These are phyloP conservation scores for Orcinus orca DNA, from an alignment of 2,113 vertebrate species.

Conservation along the genomic window DNA sequence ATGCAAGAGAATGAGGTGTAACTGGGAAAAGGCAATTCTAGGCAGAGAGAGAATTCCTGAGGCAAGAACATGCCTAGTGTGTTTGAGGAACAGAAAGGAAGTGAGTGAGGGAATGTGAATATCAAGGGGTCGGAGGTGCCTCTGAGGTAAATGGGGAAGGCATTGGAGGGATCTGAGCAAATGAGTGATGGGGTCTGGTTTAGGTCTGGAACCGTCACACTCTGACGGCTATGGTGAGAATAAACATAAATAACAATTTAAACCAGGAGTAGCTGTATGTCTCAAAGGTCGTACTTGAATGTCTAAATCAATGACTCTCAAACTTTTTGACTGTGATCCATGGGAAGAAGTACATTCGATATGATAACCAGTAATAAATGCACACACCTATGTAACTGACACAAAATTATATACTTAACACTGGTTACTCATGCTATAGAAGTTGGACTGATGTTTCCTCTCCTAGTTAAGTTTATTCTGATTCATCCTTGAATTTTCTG, in stretches of 20 bases:
- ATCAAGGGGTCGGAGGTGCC: background rate
- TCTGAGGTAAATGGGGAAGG: background rate
- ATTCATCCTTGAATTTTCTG: constrained; percentile 3
- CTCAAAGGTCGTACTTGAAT: background rate
- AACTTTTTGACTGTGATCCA: background rate
- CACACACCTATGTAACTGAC: background rate
- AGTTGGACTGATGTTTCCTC: background rate
- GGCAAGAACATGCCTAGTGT: background rate
- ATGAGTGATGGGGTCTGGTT: background rate
- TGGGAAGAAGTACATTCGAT: background rate
- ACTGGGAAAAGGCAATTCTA: background rate
- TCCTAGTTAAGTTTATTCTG: background rate
- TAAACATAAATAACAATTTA: background rate
- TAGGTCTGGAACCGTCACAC: background rate
- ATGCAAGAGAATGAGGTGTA: background rate
- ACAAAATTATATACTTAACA: background rate
- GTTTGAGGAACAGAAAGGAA: background rate
- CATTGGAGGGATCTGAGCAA: background rate
- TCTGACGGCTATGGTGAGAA: background rate
- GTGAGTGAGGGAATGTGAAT: background rate
- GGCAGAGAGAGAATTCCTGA: background rate
- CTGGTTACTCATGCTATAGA: background rate
- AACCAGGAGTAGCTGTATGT: background rate
- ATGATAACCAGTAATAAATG: background rate
- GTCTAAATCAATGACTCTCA: background rate